A percentile compares a stretch with the other conserved stretches of the same genome.
Conservation (phyloP, 2,797 vertebrate species). For the Nyctibius grandis region DNA sequence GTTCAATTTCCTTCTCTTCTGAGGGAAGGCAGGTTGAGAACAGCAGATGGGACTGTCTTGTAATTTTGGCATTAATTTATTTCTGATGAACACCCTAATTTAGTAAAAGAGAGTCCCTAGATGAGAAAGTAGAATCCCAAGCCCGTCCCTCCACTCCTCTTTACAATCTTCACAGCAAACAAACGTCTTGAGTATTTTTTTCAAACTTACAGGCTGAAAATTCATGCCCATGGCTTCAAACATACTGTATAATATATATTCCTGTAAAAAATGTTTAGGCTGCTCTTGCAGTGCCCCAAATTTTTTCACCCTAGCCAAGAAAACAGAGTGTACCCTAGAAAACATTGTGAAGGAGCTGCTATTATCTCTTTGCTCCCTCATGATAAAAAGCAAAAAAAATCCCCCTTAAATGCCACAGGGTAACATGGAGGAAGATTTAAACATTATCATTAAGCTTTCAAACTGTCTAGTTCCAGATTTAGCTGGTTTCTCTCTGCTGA, state of each 20-base stretch:
- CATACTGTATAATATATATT: neutral
- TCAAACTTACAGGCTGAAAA: neutral
- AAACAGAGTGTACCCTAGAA: neutral
- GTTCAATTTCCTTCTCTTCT: neutral
- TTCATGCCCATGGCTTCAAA: neutral
- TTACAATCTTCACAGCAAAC: neutral
- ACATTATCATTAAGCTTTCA: constrained; percentile 31
- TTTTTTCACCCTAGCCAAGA: neutral
- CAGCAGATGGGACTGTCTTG: neutral
- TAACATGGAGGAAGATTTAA: neutral
- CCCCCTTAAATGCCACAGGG: neutral
- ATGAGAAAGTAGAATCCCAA: neutral
- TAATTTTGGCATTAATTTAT: neutral
- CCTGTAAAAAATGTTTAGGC: neutral
- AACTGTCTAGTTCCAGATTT: constrained; percentile 17
- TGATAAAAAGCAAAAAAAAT: neutral
- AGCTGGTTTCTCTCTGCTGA: constrained; percentile 12
- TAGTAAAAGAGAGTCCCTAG: neutral
- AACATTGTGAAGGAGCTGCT: neutral
- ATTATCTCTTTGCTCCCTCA: neutral
- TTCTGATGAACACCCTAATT: neutral
- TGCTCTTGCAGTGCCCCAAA: neutral
- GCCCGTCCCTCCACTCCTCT: neutral
- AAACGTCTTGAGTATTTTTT: neutral
- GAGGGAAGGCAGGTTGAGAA: neutral